Evolutionary conservation across 2,113 vertebrate genomes (phyloP), one percentile per base, ranked within the genome.

Genomic region (Gnathonemus longibarbis): DNA sequence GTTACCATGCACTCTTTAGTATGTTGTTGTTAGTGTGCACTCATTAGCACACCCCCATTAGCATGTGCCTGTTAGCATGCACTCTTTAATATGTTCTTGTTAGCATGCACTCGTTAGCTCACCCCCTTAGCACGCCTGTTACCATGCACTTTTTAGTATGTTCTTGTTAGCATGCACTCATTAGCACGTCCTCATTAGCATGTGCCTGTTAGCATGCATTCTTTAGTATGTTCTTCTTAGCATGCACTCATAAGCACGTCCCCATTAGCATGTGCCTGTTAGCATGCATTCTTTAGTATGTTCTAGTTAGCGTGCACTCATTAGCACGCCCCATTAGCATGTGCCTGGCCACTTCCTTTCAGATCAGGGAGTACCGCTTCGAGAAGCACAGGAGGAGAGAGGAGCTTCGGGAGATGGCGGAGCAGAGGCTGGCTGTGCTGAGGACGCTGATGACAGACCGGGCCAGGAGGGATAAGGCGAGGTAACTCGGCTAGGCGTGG

Each of bases 331-430:
- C 31, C n/a, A 49, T 49, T 49, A 49, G 48, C 48, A 45, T 84
- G 80, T n/a, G 77, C 93, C 92, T 90, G 90, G 49, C 91, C 53
- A 89, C 45, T 85, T 70, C 58, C 46, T 89, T 86, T 17, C 93
- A 99, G 98, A 93, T 99, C 92, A 97, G 94, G 92, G 95, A 95
- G 92, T 98, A 97, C 94, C 93, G 96, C 94, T 93, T 95, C 90
- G 95, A 97, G 91, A 97, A 97, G 94, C 94, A 96, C 91, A 94
- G 92, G 91, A 96, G 94, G 91, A 96, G 95, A 94, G 95, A 97
- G 91, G 94, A 95, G 86, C 93, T 96, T 92, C 96, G 96, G 94
- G 92, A 91, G 92, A 96, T 95, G 91, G 96, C 97, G 90, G 94
- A 96, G 88, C 92, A 90, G 53, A 95, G 90, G 90, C 94, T 99